Percentiles rank a stretch among this genome's conserved stretches.
Evolutionary conservation across 2,888 invertebrate species (phyloP).

Genomic region (Eueremaeus valkanovi): DNA sequence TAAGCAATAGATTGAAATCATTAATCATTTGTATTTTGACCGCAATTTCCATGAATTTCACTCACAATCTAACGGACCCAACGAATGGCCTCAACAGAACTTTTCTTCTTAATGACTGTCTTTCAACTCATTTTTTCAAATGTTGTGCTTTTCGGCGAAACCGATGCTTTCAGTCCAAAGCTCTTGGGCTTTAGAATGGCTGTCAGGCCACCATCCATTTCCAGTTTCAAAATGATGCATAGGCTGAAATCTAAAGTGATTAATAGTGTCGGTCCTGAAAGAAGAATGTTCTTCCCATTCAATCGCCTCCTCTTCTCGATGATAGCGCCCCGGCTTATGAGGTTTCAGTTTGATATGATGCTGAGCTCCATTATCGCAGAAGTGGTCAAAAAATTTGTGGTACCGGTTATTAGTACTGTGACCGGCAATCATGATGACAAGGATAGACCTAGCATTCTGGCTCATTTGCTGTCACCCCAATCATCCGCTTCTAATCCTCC

Average conservation of each 20-base stretch:
- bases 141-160: not conserved
- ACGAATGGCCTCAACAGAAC: constrained; percentile 1
- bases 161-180: not conserved
- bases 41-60: not conserved
- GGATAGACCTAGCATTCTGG: not conserved
- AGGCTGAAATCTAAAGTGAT: constrained; percentile 2
- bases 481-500: constrained; percentile 8
- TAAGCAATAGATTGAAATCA: not conserved
- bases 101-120: not conserved
- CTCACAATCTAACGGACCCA: too few relatives aligned
- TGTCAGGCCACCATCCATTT: not conserved
- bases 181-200: not conserved
- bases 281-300: constrained; percentile 41
- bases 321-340: constrained; percentile 42
- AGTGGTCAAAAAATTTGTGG: constrained; percentile 40
- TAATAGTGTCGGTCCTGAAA: constrained; percentile 29
- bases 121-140: not conserved
- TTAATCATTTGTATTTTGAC: too few relatives aligned
- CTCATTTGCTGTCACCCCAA: not conserved
- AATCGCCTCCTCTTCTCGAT: constrained; percentile 41
- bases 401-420: constrained; percentile 32
- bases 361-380: constrained; percentile 40
- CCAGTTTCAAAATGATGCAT: not conserved
- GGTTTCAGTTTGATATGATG: constrained; percentile 43
- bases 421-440: not conserved